These are phyloP conservation scores for Chelonoidis abingdonii DNA, from an alignment of 2,113 vertebrate genomes.

Conservation along the genomic window DNA sequence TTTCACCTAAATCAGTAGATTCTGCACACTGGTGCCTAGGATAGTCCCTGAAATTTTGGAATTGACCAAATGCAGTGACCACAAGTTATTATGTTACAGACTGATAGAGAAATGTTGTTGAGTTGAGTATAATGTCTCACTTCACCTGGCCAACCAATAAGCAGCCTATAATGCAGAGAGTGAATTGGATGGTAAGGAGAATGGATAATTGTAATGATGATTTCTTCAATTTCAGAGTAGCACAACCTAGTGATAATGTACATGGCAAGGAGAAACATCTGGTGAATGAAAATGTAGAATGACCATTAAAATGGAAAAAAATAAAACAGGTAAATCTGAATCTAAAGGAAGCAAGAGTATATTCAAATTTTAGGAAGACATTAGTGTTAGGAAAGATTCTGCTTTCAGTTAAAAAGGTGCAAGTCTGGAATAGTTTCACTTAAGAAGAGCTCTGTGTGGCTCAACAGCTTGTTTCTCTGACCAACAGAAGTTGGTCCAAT, in stretches of 20 bases:
- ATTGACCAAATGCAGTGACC: no score
- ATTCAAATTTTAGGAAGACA: neutral
- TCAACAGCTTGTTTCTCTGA: no score
- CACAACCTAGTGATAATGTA: neutral
- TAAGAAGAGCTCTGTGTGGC: neutral
- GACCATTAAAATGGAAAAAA: neutral
- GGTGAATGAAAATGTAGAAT: neutral
- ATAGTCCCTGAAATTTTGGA: no score
- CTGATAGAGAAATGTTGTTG: no score
- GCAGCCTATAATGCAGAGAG: neutral
- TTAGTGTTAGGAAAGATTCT: neutral
- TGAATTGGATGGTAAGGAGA: neutral
- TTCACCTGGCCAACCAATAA: neutral
- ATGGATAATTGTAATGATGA: neutral
- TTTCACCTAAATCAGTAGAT: no score
- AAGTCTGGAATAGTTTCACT: neutral
- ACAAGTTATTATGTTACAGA: no score
- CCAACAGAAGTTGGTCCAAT: no score
- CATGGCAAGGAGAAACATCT: neutral
- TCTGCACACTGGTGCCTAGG: no score
- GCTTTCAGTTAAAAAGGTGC: neutral
- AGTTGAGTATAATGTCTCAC: no score
- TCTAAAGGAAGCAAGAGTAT: neutral
- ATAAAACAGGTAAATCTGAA: neutral
- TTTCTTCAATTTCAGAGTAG: neutral